Percentiles rank a stretch among this genome's conserved stretches.
phyloP scores from a whole-genome alignment of 2,113 vertebrate genomes.

The Camelus dromedarius region DNA sequence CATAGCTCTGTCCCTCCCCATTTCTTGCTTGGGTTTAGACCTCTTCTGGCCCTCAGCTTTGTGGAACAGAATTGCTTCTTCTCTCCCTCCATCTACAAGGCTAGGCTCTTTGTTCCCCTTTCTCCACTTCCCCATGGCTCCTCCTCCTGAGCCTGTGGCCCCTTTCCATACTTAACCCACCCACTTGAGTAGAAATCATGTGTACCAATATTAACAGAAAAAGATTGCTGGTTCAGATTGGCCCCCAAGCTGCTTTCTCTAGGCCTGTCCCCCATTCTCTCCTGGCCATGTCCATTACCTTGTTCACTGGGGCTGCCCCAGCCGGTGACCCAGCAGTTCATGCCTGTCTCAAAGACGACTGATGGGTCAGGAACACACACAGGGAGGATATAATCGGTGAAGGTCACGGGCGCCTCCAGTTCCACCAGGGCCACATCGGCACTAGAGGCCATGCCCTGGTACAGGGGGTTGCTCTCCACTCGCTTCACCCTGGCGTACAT shows the following conservation, averaged over 20 bases:
- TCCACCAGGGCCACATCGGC: conserved; percentile 80
- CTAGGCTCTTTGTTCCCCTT: background rate
- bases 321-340: conserved; percentile 80
- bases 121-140: background rate
- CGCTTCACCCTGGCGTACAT: conserved; percentile 42
- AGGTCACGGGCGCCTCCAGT: conserved; percentile 68
- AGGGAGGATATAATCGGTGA: conserved; percentile 73
- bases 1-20: background rate
- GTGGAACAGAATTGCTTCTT: background rate
- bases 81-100: background rate
- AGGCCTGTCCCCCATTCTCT: background rate
- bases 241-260: background rate
- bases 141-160: background rate
- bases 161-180: background rate
- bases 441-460: conserved; percentile 83
- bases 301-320: conserved; percentile 80
- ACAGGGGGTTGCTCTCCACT: conserved; percentile 85
- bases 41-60: background rate
- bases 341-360: conserved; percentile 32
- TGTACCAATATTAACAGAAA: background rate
- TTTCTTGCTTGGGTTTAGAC: background rate
- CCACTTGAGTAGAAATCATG: background rate
- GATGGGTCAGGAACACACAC: conserved; percentile 78
- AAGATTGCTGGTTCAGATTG: background rate
- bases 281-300: conserved; percentile 49